Evolutionary conservation across 2,113 vertebrate genomes (phyloP), one percentile per base, ranked within the genome.

Genomic region (Prionailurus viverrinus): DNA sequence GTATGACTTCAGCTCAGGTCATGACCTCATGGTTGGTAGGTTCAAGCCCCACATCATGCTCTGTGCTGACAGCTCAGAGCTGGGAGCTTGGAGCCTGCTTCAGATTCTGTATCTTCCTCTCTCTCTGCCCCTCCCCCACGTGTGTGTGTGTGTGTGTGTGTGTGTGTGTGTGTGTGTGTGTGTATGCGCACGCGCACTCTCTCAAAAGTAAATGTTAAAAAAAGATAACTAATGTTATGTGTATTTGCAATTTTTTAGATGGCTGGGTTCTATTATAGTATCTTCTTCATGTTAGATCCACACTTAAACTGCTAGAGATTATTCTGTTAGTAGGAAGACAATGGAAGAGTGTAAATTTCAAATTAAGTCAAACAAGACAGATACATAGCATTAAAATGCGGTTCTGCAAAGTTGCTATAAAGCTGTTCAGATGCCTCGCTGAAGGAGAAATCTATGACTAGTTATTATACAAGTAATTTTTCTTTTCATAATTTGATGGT

Each of bases 341-440:
- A 84, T 78, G 9, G 94, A 97, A 97, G 97, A 96, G 45, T 94
- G 16, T 89, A 91, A 63, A 29, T 98, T 97, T 94, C 61, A 98
- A 98, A 96, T 97, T 90, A 96, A 97, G 97, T 98, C 88, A 98
- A 98, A 98, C 48, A 94, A 98, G 96, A 89, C 51, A 97, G 87
- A 89, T 93, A 96, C 45, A 84, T 14, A 48, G 84, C 95, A 96
- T 21, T 95, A 81, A 45, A 98, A 98, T 97, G 85, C 96, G 98
- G 97, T 98, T 97, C 91, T 86, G 55, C 7, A 91, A 97, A 97
- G 41, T 97, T 98, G 92, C 73, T n/a, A 81, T 90, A 97, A 96
- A 97, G 15, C 78, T 98, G 36, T 97, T 85, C 87, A 96, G 79
- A 96, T 96, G 85, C 66, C 86, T 95, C 95, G 94, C 93, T 97